These are phyloP conservation scores for Meloe dianella DNA, from an alignment of 2,888 invertebrate species.

Conservation along the genomic window DNA sequence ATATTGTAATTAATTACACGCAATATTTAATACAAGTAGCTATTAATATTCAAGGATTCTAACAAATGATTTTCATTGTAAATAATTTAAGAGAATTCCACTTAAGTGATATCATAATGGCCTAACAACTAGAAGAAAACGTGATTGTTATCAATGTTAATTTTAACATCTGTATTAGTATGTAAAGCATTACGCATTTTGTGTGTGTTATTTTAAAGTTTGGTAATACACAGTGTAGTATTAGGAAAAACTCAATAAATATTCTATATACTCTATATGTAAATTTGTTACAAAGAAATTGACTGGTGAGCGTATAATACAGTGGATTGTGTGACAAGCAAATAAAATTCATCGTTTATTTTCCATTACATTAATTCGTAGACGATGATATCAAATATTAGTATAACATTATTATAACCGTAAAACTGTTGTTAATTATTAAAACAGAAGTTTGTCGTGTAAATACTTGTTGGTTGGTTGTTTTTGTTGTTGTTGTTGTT, in stretches of 20 bases:
- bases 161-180: not conserved
- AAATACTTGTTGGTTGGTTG: too few species aligned
- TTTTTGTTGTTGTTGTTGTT: not conserved
- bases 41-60: not conserved
- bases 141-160: not conserved
- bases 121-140: not conserved
- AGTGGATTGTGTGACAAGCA: constrained; percentile 29
- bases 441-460: not conserved
- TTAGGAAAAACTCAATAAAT: not conserved
- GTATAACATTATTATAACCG: not conserved
- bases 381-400: not conserved
- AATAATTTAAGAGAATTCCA: not conserved
- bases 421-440: constrained; percentile 3
- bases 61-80: not conserved
- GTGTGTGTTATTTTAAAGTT: not conserved
- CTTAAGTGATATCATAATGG: not conserved
- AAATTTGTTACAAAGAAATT: constrained; percentile 31
- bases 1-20: constrained; percentile 5
- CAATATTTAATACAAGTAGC: not conserved
- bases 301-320: constrained; percentile 14
- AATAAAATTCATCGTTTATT: constrained; percentile 21
- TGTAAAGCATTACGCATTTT: not conserved
- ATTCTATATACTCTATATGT: constrained; percentile 19
- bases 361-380: not conserved
- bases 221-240: not conserved